Evolutionary conservation across 2,113 vertebrate genomes (phyloP).

Genomic region (Phainopepla nitens): DNA sequence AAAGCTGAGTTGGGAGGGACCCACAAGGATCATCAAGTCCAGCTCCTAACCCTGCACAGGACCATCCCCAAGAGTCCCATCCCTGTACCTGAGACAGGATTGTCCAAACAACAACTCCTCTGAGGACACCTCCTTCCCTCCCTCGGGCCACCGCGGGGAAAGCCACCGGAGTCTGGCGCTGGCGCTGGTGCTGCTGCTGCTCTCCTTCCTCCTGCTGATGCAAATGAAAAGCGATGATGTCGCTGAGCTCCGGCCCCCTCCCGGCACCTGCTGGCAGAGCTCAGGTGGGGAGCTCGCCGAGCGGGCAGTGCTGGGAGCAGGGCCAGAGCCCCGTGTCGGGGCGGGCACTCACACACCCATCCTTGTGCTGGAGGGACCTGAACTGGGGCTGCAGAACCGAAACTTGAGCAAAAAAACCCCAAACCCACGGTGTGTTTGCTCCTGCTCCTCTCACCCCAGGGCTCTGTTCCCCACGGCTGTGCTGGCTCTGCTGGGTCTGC

Average conservation of each 20-base stretch:
- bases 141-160: rapidly evolving
- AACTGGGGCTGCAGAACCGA: neutral
- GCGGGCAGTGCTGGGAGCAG: neutral
- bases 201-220: neutral
- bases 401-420: neutral
- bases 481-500: neutral
- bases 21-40: neutral
- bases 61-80: neutral
- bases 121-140: neutral
- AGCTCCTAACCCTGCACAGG: neutral
- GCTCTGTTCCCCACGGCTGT: rapidly evolving
- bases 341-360: rapidly evolving
- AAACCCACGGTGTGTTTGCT: rapidly evolving
- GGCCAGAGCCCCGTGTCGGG: neutral
- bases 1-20: neutral
- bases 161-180: neutral
- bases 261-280: neutral
- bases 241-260: neutral
- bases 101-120: neutral
- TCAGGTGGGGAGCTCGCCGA: neutral
- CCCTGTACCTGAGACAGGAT: neutral
- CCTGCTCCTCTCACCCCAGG: neutral
- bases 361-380: neutral
- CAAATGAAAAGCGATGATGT: neutral
- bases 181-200: neutral